Percentiles rank a stretch among this genome's conserved stretches.
phyloP scores from a whole-genome alignment of 2,888 invertebrate genomes.

The Pristionchus entomophagus region DNA sequence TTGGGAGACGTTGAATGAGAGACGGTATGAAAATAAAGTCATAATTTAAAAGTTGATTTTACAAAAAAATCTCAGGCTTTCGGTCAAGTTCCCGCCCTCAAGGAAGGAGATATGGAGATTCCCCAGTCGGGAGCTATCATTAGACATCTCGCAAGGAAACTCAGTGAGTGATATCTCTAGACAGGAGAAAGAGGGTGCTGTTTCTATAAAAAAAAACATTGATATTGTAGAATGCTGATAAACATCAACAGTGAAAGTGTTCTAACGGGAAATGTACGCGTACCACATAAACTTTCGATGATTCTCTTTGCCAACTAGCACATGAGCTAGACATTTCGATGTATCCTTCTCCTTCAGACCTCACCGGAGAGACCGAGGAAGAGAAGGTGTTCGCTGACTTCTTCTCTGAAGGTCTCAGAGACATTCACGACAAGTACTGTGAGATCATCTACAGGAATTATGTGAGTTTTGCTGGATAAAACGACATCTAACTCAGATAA shows the following conservation, averaged over 20 bases:
- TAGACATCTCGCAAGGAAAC: slow-evolving; percentile 64
- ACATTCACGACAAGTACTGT: slow-evolving; percentile 63
- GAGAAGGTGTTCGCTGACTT: slow-evolving; percentile 63
- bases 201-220: not conserved
- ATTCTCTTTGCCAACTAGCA: no score
- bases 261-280: no score
- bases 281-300: no score
- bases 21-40: not conserved
- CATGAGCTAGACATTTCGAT: no score
- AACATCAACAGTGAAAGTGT: no score
- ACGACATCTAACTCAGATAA: no score
- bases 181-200: not conserved
- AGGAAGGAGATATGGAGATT: slow-evolving; percentile 60
- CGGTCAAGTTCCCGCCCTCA: slow-evolving; percentile 65
- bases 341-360: no score
- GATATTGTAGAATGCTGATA: no score
- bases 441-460: slow-evolving; percentile 61
- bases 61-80: slow-evolving; percentile 54
- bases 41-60: no score
- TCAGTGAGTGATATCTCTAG: slow-evolving; percentile 49
- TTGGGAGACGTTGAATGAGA: not conserved
- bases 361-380: slow-evolving; percentile 60
- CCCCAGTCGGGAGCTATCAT: slow-evolving; percentile 66
- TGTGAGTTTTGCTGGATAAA: slow-evolving; percentile 40
- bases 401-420: slow-evolving; percentile 62